Evolutionary conservation across 2,113 vertebrate species (phyloP).

Genomic region (Scartelaos histophorus): DNA sequence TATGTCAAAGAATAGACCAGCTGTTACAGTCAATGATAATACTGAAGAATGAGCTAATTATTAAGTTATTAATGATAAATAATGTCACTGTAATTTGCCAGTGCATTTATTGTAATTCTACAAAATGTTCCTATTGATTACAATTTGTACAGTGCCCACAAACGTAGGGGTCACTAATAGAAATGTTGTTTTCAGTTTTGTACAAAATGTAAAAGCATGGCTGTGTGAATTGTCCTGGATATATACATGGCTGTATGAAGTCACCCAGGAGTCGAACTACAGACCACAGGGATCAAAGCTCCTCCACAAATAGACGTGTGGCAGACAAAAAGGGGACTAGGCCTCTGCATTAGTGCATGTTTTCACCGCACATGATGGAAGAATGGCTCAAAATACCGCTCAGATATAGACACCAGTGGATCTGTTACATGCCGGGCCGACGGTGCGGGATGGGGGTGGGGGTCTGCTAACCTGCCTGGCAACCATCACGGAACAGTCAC

Average conservation of each 20-base stretch:
- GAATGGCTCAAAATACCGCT: slow-evolving; percentile 34
- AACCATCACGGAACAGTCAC: slow-evolving; percentile 46
- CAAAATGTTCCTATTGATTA: neutral
- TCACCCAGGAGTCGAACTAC: slow-evolving; percentile 36
- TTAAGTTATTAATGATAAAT: neutral
- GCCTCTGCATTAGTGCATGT: slow-evolving; percentile 7
- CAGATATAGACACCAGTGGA: slow-evolving; percentile 33
- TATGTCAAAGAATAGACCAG: no score
- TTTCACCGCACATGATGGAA: slow-evolving; percentile 37
- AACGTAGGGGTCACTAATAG: neutral
- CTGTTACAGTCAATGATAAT: neutral
- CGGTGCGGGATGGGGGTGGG: slow-evolving; percentile 17
- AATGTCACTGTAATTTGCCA: neutral
- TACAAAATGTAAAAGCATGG: neutral
- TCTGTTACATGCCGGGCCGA: slow-evolving; percentile 21
- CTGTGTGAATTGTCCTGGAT: neutral
- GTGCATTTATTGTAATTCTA: neutral
- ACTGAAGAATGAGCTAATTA: neutral
- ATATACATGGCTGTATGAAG: neutral
- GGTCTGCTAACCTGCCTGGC: slow-evolving; percentile 70
- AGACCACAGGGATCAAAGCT: slow-evolving; percentile 42
- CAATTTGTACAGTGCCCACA: neutral
- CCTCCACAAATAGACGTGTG: slow-evolving; percentile 58
- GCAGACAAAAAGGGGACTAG: slow-evolving; percentile 33
- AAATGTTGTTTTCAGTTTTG: neutral